Evolutionary conservation across 2,113 vertebrate genomes (phyloP).

Genomic region (Rhinolophus sinicus): DNA sequence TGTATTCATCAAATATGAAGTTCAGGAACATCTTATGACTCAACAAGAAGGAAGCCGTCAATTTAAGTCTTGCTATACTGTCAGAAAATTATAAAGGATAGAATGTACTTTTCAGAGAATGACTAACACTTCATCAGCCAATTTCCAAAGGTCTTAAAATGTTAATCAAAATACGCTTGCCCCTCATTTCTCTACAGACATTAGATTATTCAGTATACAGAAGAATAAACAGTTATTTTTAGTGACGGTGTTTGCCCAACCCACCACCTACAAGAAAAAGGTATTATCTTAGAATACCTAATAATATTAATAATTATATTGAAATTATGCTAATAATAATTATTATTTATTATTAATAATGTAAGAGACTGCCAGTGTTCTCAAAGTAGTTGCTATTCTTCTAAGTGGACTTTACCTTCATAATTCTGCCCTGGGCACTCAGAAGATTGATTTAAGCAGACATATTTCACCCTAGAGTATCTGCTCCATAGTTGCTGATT

Average conservation of each 20-base stretch:
- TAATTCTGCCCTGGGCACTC: slow-evolving; percentile 17
- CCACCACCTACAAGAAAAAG: not conserved
- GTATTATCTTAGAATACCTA: not conserved
- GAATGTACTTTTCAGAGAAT: not conserved
- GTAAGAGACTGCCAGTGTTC: not conserved
- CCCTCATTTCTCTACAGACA: slow-evolving; percentile 15
- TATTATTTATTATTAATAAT: not conserved
- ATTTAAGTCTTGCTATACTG: not conserved
- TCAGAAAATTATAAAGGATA: slow-evolving; percentile 36
- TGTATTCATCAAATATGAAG: slow-evolving; percentile 12
- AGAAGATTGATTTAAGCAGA: slow-evolving; percentile 26
- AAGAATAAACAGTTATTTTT: slow-evolving; percentile 15
- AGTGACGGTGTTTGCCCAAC: not conserved
- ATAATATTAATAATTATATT: not conserved
- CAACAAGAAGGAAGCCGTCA: not conserved
- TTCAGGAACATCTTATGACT: not conserved
- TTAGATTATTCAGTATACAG: not conserved
- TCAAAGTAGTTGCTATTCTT: not conserved
- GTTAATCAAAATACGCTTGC: slow-evolving; percentile 15
- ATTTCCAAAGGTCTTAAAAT: slow-evolving; percentile 39
- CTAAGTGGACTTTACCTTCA: not conserved
- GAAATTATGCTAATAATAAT: not conserved
- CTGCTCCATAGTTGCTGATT: not conserved
- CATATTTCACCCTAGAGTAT: slow-evolving; percentile 40
- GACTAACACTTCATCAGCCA: slow-evolving; percentile 5